Evolutionary conservation across 2,797 vertebrate species (phyloP), one percentile per base, ranked within the genome.

Genomic region (Erithacus rubecula): DNA sequence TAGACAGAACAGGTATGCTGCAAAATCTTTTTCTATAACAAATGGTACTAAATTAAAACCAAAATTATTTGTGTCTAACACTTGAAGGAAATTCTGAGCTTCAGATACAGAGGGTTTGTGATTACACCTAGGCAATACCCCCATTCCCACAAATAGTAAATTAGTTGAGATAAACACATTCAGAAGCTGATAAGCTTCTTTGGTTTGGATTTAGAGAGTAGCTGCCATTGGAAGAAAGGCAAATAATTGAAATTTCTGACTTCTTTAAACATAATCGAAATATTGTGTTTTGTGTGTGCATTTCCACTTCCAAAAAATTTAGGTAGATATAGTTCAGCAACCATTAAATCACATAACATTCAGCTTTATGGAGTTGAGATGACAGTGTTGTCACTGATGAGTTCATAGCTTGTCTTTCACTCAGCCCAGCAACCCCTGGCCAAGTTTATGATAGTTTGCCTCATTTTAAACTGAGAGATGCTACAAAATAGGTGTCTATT

Each of bases 131-230:
- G 68, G 39, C 39, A 56, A 60, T 21, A 90, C 39, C 16, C 20
- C 26, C 30, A 47, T 11, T 22, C 43, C 43, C 46, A 43, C 14
- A 88, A 72, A 44, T 8, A 86, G 46, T 37, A 58, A 75, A 75
- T 75, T 59, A 58, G 26, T 39, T 81, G 49, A 72, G 56, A 89
- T 51, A 68, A 88, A 81, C 22, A 51, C 12, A 19, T 90, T 71
- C 70, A 78, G 85, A 81, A 91, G 18, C 34, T 68, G 49, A 55
- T 87, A 74, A 74, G 37, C 41, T 36, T 18, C 55, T 81, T 90
- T 18, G 6, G 13, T 70, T 82, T 81, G 11, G 75, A 87, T 68
- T 74, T 69, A 72, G 30, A 30, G 30, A 55, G 43, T 29, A 85
- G 47, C 63, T 94, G 29, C 49, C 47, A 16, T 34, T 88, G 22